Conservation (phyloP, 2,888 invertebrate genomes). For the Atherix ibis region DNA sequence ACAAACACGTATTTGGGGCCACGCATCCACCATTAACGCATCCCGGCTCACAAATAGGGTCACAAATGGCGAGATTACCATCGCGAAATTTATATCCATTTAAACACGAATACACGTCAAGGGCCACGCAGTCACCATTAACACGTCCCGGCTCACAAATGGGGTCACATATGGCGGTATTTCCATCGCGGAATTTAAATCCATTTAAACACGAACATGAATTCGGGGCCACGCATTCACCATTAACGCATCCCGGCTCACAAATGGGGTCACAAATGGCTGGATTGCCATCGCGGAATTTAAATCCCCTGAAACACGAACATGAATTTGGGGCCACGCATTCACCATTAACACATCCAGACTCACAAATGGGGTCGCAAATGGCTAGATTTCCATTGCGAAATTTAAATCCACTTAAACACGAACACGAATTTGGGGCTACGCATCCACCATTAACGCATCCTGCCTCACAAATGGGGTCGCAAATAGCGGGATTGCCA, state of each 20-base stretch:
- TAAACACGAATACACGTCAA: conserved; percentile 11
- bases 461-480: background rate
- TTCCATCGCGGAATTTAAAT: conserved; percentile 8
- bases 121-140: conserved; percentile 20
- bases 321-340: conserved; percentile 37
- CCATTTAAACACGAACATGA: conserved; percentile 28
- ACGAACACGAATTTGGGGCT: conserved; percentile 20
- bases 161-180: conserved; percentile 17
- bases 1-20: background rate
- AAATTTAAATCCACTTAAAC: conserved; percentile 13
- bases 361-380: conserved; percentile 17
- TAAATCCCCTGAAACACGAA: conserved; percentile 23
- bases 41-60: conserved; percentile 21
- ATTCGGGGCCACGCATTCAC: conserved; percentile 25
- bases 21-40: conserved; percentile 23
- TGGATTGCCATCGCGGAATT: conserved; percentile 17
- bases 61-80: background rate
- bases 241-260: conserved; percentile 20
- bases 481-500: conserved; percentile 1
- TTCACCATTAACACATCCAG: conserved; percentile 21
- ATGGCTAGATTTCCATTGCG: conserved; percentile 9
- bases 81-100: too few species aligned
- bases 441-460: conserved; percentile 21
- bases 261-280: conserved; percentile 20
- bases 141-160: conserved; percentile 24